These are phyloP conservation scores for Ophion costatus DNA, from an alignment of 2,888 invertebrate genomes.

Conservation along the genomic window DNA sequence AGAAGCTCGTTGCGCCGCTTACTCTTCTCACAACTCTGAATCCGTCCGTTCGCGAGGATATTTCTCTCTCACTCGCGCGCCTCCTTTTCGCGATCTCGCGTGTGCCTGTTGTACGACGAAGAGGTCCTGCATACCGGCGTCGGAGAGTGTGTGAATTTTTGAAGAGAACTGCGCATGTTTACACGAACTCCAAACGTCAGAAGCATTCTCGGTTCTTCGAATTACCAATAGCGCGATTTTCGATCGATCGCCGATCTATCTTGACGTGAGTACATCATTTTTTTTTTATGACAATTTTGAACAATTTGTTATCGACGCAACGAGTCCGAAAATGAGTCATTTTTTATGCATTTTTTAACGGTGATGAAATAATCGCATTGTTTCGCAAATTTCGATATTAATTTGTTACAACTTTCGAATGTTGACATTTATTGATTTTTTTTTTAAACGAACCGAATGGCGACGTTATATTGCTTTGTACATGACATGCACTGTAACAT, in stretches of 20 bases:
- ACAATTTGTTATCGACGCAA: too few species aligned
- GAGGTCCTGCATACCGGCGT: constrained; percentile 23
- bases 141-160: neutral
- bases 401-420: too few species aligned
- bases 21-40: constrained; percentile 67
- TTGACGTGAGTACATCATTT: neutral
- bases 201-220: neutral
- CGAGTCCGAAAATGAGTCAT: too few species aligned
- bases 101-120: constrained; percentile 14
- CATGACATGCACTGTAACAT: too few species aligned
- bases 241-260: neutral
- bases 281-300: neutral
- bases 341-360: too few species aligned
- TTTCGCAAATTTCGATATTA: too few species aligned
- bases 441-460: too few species aligned
- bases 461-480: too few species aligned
- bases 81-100: constrained; percentile 10
- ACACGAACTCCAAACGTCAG: neutral
- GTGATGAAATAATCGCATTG: too few species aligned
- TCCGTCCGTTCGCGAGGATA: constrained; percentile 61
- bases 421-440: too few species aligned
- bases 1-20: constrained; percentile 61
- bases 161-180: constrained; percentile 10
- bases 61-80: constrained; percentile 21
- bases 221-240: neutral